A percentile compares a stretch with the other conserved stretches of the same genome.
Conservation (phyloP, 1,140 invertebrate species). For the Heterodera carotae region DNA sequence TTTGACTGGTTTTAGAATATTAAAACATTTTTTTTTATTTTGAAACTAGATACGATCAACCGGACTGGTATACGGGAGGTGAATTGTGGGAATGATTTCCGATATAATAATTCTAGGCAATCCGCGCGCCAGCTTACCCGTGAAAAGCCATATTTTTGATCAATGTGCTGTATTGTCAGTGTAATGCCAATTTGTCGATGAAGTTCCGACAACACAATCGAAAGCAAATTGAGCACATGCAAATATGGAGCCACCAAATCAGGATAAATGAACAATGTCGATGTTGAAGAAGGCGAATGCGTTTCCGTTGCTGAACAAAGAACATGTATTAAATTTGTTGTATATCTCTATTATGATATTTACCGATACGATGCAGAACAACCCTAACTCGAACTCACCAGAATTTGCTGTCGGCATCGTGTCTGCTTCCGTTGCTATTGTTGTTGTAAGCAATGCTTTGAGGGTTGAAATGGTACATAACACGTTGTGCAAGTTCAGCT, state of each 20-base stretch:
- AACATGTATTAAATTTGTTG: too few relatives aligned
- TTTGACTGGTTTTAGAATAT: too few relatives aligned
- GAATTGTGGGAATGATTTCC: too few relatives aligned
- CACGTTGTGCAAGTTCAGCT: neutral
- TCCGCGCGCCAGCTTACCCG: too few relatives aligned
- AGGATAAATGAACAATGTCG: constrained; percentile 7
- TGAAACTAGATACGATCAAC: too few relatives aligned
- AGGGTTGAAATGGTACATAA: neutral
- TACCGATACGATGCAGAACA: too few relatives aligned
- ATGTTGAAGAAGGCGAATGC: neutral
- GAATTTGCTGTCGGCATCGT: too few relatives aligned
- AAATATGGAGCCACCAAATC: constrained; percentile 23
- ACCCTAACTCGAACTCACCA: neutral
- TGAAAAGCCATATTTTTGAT: neutral
- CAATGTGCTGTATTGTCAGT: neutral
- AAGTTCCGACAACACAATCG: constrained; percentile 10
- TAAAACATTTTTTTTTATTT: too few relatives aligned
- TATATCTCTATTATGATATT: too few relatives aligned
- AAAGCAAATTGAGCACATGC: constrained; percentile 19
- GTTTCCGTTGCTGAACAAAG: too few relatives aligned
- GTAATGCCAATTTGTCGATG: neutral
- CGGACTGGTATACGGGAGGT: too few relatives aligned
- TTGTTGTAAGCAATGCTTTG: neutral
- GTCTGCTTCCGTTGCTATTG: neutral
- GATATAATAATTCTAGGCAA: too few relatives aligned